A percentile compares a stretch with the other conserved stretches of the same genome.
These are phyloP conservation scores for Ctenopoma multispine DNA, from an alignment of 2,797 vertebrate genomes.

Conservation along the genomic window DNA sequence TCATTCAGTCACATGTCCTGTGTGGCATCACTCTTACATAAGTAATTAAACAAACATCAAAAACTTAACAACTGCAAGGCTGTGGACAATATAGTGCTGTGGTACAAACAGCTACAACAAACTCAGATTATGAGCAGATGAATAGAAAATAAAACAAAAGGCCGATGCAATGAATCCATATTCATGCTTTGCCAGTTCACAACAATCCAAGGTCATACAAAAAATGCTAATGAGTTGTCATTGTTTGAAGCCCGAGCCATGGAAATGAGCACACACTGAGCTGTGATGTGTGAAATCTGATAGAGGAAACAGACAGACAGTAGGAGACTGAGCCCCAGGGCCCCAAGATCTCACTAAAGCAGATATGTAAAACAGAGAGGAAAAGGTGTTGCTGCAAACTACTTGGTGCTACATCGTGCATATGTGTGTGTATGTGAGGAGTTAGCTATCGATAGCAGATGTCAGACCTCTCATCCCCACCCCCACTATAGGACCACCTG, in stretches of 20 bases:
- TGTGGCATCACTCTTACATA: conserved; percentile 45
- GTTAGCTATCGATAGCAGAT: conserved; percentile 77
- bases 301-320: conserved; percentile 66
- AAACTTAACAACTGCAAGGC: conserved; percentile 40
- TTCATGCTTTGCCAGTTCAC: conserved; percentile 39
- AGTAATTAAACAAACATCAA: conserved; percentile 67
- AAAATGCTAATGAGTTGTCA: conserved; percentile 68
- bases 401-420: conserved; percentile 24
- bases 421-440: conserved; percentile 39
- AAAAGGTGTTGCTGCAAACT: conserved; percentile 64
- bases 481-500: conserved; percentile 78
- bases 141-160: conserved; percentile 58
- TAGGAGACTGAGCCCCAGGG: conserved; percentile 50
- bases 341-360: conserved; percentile 49
- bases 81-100: conserved; percentile 24
- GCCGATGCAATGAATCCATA: conserved; percentile 33
- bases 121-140: conserved; percentile 49
- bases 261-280: conserved; percentile 65
- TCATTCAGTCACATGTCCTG: conserved; percentile 34
- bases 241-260: conserved; percentile 64
- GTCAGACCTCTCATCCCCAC: conserved; percentile 71
- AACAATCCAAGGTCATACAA: conserved; percentile 54
- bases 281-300: conserved; percentile 68
- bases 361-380: conserved; percentile 46
- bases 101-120: conserved; percentile 47